phyloP scores from a whole-genome alignment of 2,888 invertebrate species.

The Melanotus villosus region DNA sequence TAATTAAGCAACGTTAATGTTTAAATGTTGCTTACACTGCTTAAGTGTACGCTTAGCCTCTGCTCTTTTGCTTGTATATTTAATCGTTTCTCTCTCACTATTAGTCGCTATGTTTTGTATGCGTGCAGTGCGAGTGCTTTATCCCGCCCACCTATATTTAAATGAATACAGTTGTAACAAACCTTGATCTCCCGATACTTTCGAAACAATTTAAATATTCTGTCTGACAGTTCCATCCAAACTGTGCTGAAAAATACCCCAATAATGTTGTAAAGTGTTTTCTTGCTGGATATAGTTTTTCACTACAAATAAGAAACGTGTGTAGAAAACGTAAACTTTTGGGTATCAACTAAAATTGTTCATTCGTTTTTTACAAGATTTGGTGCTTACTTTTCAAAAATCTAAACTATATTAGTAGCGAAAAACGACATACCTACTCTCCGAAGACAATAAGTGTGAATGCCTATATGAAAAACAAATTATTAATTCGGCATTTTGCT shows the following conservation, averaged over 20 bases:
- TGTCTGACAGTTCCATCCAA: neutral
- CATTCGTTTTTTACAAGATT: too few species aligned
- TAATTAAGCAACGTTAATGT: too few species aligned
- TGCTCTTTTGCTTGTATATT: constrained; percentile 40
- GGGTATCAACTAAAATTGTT: neutral
- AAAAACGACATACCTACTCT: too few species aligned
- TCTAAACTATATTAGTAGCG: too few species aligned
- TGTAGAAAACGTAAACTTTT: neutral
- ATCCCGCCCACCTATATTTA: constrained; percentile 37
- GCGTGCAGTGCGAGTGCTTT: constrained; percentile 52
- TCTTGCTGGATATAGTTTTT: too few species aligned
- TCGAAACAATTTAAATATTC: constrained; percentile 1
- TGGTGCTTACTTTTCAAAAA: too few species aligned
- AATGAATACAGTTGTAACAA: constrained; percentile 12
- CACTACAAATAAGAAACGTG: too few species aligned
- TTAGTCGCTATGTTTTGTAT: constrained; percentile 55
- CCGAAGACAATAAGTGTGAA: constrained; percentile 33
- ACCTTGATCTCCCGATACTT: constrained; percentile 28
- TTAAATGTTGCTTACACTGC: too few species aligned
- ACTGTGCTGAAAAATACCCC: neutral
- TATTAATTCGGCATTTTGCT: constrained; percentile 56
- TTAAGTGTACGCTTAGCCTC: too few species aligned
- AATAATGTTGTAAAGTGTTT: too few species aligned
- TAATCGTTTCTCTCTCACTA: constrained; percentile 50
- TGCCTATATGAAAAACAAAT: constrained; percentile 35